Evolutionary conservation across 2,888 invertebrate genomes (phyloP).

Genomic region (Drosophila falleni): DNA sequence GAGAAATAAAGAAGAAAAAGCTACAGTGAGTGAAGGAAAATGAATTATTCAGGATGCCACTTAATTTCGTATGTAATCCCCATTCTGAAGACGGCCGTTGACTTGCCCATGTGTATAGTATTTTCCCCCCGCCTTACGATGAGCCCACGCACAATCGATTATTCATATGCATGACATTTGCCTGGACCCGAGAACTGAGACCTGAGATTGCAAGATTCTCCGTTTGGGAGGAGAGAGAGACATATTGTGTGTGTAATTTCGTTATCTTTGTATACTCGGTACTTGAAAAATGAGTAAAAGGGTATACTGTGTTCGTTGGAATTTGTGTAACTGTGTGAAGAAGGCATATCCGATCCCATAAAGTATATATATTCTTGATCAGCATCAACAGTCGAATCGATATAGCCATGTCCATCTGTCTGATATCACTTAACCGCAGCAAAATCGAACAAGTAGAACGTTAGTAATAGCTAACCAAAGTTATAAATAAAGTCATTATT

Average conservation of each 20-base stretch:
- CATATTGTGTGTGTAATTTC: conserved; percentile 36
- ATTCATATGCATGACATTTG: conserved; percentile 73
- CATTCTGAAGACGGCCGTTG: conserved; percentile 23
- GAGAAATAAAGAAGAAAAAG: conserved; percentile 3
- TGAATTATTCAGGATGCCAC: conserved; percentile 70
- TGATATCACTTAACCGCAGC: no score
- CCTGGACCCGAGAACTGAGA: conserved; percentile 9
- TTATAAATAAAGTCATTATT: no score
- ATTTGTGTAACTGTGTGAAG: no score
- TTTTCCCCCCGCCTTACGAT: conserved; percentile 24
- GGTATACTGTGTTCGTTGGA: no score
- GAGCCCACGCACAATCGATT: conserved; percentile 77
- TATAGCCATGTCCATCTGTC: no score
- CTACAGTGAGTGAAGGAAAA: conserved; percentile 34
- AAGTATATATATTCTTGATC: no score
- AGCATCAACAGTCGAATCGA: no score
- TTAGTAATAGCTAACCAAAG: no score
- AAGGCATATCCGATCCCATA: no score
- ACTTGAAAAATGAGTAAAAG: no score
- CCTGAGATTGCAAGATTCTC: conserved; percentile 17
- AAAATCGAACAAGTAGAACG: no score
- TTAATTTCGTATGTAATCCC: conserved; percentile 74
- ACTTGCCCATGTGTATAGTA: conserved; percentile 21
- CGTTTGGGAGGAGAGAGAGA: background rate
- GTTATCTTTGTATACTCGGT: conserved; percentile 28